phyloP scores from a whole-genome alignment of 2,797 vertebrate species.

The Pseudochirops corinnae region DNA sequence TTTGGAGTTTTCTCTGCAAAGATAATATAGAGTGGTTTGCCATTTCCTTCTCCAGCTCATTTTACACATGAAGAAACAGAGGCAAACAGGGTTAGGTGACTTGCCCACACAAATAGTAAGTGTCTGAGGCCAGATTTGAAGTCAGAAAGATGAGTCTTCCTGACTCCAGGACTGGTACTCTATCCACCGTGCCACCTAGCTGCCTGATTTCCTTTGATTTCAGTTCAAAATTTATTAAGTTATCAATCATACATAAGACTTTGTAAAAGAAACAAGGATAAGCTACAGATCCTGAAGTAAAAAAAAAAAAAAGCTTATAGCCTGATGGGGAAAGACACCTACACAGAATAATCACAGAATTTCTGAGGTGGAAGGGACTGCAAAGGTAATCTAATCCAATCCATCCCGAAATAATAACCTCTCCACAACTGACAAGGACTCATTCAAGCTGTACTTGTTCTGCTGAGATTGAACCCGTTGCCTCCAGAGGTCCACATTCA shows the following conservation, averaged over 20 bases:
- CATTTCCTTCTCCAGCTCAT: background rate
- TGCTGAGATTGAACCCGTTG: background rate
- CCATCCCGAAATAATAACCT: background rate
- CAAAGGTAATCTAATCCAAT: background rate
- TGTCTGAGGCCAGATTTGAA: background rate
- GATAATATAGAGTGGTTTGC: background rate
- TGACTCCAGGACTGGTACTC: background rate
- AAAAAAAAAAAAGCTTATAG: background rate
- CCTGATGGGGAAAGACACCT: background rate
- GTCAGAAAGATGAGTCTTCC: background rate
- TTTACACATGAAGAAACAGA: background rate
- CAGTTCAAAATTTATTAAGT: background rate
- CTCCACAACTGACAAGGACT: background rate
- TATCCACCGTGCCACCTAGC: background rate
- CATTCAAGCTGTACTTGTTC: background rate
- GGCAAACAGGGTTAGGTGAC: background rate
- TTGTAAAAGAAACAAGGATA: background rate
- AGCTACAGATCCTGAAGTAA: background rate
- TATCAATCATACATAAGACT: background rate
- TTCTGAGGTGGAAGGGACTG: background rate
- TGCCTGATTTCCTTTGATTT: background rate
- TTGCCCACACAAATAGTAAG: background rate
- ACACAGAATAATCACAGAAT: background rate
- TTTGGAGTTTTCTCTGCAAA: background rate
- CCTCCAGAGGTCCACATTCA: background rate